phyloP scores from a whole-genome alignment of 2,113 vertebrate species.

The Struthio camelus region DNA sequence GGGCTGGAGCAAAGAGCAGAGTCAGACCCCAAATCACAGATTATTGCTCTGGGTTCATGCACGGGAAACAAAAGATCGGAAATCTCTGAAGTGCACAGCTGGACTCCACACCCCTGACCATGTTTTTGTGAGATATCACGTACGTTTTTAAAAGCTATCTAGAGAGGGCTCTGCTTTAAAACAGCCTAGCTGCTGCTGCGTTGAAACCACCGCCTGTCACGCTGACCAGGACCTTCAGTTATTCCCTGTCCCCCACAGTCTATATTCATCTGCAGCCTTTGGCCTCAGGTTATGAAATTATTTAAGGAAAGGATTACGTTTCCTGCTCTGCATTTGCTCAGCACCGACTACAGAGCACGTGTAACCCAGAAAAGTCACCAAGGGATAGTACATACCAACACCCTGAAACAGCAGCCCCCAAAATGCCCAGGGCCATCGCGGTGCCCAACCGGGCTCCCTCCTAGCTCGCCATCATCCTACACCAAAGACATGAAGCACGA shows the following conservation, averaged over 20 bases:
- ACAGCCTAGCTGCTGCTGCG: conserved; percentile 3
- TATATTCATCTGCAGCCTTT: conserved; percentile 28
- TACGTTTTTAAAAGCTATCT: conserved; percentile 57
- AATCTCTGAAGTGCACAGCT: conserved; percentile 70
- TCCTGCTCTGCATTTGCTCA: conserved; percentile 14
- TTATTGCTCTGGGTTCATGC: conserved; percentile 38
- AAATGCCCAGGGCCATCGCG: not conserved
- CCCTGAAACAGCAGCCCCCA: not conserved
- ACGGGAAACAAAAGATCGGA: conserved; percentile 65
- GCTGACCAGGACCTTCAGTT: not conserved
- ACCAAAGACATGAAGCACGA: too few relatives aligned
- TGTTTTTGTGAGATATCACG: conserved; percentile 60
- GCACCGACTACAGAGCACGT: conserved; percentile 22
- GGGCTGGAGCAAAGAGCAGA: conserved; percentile 49
- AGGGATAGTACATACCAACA: not conserved
- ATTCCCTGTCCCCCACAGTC: not conserved
- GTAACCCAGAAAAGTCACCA: not conserved
- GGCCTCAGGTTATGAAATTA: conserved; percentile 41
- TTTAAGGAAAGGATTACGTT: conserved; percentile 20
- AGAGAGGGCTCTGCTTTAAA: conserved; percentile 57
- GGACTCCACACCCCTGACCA: conserved; percentile 47
- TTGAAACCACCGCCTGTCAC: not conserved
- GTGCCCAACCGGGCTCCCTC: too few relatives aligned
- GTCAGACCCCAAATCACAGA: conserved; percentile 59
- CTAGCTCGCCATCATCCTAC: too few relatives aligned